A percentile compares a stretch with the other conserved stretches of the same genome.
These are phyloP conservation scores for Genyomyrus donnyi DNA, from an alignment of 2,113 vertebrate species.

Conservation along the genomic window DNA sequence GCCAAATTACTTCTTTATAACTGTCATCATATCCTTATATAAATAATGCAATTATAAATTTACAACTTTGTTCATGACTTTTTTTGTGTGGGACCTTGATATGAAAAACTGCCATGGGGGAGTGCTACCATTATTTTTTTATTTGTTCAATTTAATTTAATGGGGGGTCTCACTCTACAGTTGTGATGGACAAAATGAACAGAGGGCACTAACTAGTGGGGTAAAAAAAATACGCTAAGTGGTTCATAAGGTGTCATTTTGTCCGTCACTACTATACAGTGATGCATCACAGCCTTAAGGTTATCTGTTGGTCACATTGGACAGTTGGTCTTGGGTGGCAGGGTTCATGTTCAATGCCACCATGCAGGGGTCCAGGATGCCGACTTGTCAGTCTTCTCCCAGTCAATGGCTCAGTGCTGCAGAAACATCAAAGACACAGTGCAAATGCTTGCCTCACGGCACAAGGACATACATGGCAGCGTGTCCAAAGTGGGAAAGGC, in stretches of 20 bases:
- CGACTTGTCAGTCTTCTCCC: constrained; percentile 71
- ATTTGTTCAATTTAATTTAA: not conserved
- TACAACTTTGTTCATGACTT: not conserved
- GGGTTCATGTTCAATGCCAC: not conserved
- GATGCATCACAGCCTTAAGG: not conserved
- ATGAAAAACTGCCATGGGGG: not conserved
- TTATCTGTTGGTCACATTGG: not conserved
- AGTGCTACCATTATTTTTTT: not conserved
- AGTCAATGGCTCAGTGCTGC: constrained; percentile 82
- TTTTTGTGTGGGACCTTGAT: not conserved
- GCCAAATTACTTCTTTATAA: not conserved
- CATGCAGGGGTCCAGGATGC: constrained; percentile 71
- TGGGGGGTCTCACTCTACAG: not conserved
- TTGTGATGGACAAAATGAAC: not conserved
- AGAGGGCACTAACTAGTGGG: not conserved
- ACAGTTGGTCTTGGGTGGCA: not conserved
- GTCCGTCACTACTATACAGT: not conserved
- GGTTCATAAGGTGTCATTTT: not conserved
- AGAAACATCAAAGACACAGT: constrained; percentile 83
- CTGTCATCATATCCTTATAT: not conserved
- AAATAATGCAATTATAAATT: not conserved
- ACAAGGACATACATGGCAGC: constrained; percentile 84
- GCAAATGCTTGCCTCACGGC: constrained; percentile 76
- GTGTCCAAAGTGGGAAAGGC: constrained; percentile 85
- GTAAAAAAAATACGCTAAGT: not conserved